Percentiles rank a stretch among this genome's conserved stretches.
phyloP scores from a whole-genome alignment of 2,888 invertebrate genomes.

The Drosophila neotestacea region DNA sequence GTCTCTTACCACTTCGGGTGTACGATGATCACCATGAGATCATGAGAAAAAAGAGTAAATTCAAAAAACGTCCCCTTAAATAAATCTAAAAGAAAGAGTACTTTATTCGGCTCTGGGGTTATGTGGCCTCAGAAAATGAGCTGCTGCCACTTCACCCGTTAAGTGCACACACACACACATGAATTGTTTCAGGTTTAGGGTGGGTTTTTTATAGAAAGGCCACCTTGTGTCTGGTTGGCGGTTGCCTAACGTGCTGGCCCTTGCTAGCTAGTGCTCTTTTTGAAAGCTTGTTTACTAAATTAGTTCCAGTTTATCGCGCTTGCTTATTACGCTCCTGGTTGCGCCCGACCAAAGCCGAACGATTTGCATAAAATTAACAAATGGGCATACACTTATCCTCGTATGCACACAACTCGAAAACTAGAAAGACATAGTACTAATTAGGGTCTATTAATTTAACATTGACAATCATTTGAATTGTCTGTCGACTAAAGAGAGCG shows the following conservation, averaged over 20 bases:
- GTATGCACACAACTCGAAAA: background rate
- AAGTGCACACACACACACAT: conserved; percentile 71
- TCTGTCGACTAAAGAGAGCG: no score
- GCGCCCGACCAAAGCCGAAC: conserved; percentile 30
- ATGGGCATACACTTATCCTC: conserved; percentile 17
- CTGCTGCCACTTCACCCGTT: conserved; percentile 69
- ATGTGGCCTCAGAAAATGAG: conserved; percentile 33
- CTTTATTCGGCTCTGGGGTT: background rate
- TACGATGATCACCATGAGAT: no score
- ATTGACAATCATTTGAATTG: no score
- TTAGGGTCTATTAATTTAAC: background rate
- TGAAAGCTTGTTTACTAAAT: conserved; percentile 64
- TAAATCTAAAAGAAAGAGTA: conserved; percentile 5
- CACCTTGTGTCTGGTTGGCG: conserved; percentile 2
- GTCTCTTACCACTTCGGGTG: no score
- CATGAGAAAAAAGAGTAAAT: conserved; percentile 16
- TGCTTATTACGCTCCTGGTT: conserved; percentile 47
- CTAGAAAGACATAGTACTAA: background rate
- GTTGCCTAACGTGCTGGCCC: conserved; percentile 26
- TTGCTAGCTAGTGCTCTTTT: conserved; percentile 31
- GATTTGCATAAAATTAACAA: conserved; percentile 74
- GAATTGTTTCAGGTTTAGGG: conserved; percentile 57
- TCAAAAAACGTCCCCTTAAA: conserved; percentile 3
- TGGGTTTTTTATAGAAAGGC: conserved; percentile 19
- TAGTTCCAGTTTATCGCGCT: conserved; percentile 77